Percentiles rank a stretch among this genome's conserved stretches.
Conservation (phyloP, 1,140 invertebrate genomes). For the Leptinotarsa defecta region DNA sequence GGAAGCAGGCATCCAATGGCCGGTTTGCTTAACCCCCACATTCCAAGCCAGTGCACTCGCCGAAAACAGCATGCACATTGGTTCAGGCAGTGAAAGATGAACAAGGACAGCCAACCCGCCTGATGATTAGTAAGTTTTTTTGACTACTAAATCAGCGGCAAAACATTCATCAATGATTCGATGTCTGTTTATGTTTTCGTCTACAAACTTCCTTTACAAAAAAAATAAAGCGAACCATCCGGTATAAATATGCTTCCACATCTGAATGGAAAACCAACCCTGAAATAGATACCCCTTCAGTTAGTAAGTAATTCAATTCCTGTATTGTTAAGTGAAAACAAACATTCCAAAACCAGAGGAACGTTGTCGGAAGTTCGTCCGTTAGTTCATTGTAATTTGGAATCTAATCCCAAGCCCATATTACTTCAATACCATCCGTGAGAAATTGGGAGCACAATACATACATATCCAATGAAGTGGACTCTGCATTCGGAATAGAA, state of each 20-base stretch:
- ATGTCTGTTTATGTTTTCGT: too few relatives aligned
- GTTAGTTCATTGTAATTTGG: neutral
- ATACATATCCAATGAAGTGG: constrained; percentile 8
- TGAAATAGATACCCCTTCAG: neutral
- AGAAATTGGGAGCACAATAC: constrained; percentile 8
- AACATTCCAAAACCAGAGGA: constrained; percentile 1
- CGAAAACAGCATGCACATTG: too few relatives aligned
- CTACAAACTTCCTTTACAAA: too few relatives aligned
- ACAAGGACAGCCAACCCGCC: too few relatives aligned
- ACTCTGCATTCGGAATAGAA: neutral
- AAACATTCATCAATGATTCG: too few relatives aligned
- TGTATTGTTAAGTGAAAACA: constrained; percentile 14
- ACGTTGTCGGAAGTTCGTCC: constrained; percentile 3
- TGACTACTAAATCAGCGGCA: too few relatives aligned
- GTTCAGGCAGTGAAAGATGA: too few relatives aligned
- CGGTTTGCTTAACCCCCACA: too few relatives aligned
- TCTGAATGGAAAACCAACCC: constrained; percentile 17
- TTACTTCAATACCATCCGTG: neutral
- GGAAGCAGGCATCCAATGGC: too few relatives aligned
- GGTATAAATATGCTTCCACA: neutral
- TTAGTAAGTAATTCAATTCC: neutral
- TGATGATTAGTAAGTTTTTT: too few relatives aligned
- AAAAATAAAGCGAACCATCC: neutral
- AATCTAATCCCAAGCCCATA: neutral
- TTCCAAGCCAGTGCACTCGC: too few relatives aligned